Conservation (phyloP, 2,113 vertebrate genomes). For the Stigmatopora nigra region DNA sequence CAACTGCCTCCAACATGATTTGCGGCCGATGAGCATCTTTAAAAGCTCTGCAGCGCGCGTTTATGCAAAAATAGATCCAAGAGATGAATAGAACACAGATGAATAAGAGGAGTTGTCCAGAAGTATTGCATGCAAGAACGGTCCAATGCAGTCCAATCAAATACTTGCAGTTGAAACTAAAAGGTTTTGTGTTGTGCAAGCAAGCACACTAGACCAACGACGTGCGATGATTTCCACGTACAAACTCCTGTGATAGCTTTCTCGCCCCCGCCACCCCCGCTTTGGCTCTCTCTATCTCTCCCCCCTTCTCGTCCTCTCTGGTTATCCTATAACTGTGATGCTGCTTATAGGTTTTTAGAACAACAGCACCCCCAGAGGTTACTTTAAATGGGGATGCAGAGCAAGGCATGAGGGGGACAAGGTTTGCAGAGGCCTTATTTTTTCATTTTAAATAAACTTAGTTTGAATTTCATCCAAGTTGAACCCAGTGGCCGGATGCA, state of each 20-base stretch:
- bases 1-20: constrained; percentile 87
- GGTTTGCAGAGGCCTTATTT: background rate
- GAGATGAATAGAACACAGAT: constrained; percentile 1
- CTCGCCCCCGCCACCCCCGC: constrained; percentile 16
- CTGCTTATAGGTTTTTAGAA: constrained; percentile 75
- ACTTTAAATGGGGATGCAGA: constrained; percentile 54
- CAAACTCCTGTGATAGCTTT: constrained; percentile 40
- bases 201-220: constrained; percentile 37
- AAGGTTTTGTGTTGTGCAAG: constrained; percentile 11
- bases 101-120: constrained; percentile 43
- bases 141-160: constrained; percentile 46
- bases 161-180: constrained; percentile 8
- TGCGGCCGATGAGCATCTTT: constrained; percentile 82
- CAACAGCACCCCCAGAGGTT: constrained; percentile 78
- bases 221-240: constrained; percentile 55
- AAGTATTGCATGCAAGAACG: constrained; percentile 34
- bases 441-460: too few species aligned
- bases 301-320: constrained; percentile 32
- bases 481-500: too few species aligned
- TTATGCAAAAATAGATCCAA: constrained; percentile 56
- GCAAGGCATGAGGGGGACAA: background rate
- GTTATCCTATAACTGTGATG: constrained; percentile 64
- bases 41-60: constrained; percentile 38
- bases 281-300: constrained; percentile 22
- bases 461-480: too few species aligned